Percentiles rank a stretch among this genome's conserved stretches.
phyloP scores from a whole-genome alignment of 2,888 invertebrate genomes.

The Leptura quadrifasciata region DNA sequence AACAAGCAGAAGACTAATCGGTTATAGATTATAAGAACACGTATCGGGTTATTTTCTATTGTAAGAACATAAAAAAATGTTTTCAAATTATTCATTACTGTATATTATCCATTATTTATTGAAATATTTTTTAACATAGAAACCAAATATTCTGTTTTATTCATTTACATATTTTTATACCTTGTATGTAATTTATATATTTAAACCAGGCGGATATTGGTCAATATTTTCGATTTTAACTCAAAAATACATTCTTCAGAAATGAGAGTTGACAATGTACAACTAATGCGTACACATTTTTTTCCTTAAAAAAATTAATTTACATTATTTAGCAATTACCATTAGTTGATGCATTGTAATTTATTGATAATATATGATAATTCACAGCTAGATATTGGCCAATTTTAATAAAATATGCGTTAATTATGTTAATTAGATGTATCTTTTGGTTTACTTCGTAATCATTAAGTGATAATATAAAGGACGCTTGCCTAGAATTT shows the following conservation, averaged over 20 bases:
- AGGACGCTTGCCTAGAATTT: constrained; percentile 17
- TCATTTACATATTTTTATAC: background rate
- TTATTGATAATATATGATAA: constrained; percentile 38
- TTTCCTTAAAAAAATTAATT: constrained; percentile 17
- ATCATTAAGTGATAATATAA: constrained; percentile 28
- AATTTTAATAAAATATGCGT: constrained; percentile 40
- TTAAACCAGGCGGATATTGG: background rate
- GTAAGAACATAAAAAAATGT: background rate
- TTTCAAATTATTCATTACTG: background rate
- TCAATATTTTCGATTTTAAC: background rate
- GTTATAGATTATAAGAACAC: no score
- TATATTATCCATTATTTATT: background rate
- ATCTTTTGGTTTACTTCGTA: constrained; percentile 24
- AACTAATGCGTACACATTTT: constrained; percentile 1
- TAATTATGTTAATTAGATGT: constrained; percentile 35
- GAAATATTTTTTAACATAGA: background rate
- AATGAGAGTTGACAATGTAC: constrained; percentile 13
- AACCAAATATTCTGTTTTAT: background rate
- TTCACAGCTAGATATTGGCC: constrained; percentile 33
- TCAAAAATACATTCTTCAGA: constrained; percentile 2
- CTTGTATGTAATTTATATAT: background rate
- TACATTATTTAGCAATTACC: constrained; percentile 38
- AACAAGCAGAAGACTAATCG: no score
- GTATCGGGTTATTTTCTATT: no score
- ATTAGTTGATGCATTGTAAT: constrained; percentile 29